Evolutionary conservation across 2,888 invertebrate genomes (phyloP).

Genomic region (Leptopilina drosophilae): DNA sequence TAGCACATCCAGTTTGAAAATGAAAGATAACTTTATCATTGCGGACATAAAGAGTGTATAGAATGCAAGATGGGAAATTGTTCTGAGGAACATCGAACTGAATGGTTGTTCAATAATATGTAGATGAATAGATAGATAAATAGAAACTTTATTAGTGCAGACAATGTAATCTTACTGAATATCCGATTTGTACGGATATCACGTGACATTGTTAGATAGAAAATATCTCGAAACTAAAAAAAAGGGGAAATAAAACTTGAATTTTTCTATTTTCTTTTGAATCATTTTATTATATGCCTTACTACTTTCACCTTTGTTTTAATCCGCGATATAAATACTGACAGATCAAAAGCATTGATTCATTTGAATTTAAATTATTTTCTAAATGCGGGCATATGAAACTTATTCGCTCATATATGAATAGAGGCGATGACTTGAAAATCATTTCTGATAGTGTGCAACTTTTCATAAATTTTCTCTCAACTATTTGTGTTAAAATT

Average conservation of each 20-base stretch:
- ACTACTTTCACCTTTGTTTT: constrained; percentile 40
- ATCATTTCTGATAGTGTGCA: too few species aligned
- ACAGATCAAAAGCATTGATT: constrained; percentile 31
- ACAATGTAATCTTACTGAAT: constrained; percentile 50
- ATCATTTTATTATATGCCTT: constrained; percentile 10
- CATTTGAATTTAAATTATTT: constrained; percentile 35
- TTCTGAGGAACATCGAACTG: constrained; percentile 33
- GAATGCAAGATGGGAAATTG: constrained; percentile 40
- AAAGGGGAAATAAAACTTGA: neutral
- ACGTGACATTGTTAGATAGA: constrained; percentile 39
- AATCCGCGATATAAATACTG: neutral
- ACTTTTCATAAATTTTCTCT: too few species aligned
- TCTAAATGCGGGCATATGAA: constrained; percentile 6
- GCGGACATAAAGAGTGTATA: neutral
- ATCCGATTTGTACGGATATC: constrained; percentile 48
- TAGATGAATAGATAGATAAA: constrained; percentile 54
- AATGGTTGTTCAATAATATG: constrained; percentile 45
- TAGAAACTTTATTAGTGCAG: constrained; percentile 55
- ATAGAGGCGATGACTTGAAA: too few species aligned
- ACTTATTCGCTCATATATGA: too few species aligned
- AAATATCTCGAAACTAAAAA: constrained; percentile 27
- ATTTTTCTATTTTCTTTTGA: neutral
- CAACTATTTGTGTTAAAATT: too few species aligned
- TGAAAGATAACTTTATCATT: constrained; percentile 54
- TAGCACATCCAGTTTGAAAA: constrained; percentile 31